Conservation (phyloP, 2,113 vertebrate genomes). For the Heloderma charlesbogerti region DNA sequence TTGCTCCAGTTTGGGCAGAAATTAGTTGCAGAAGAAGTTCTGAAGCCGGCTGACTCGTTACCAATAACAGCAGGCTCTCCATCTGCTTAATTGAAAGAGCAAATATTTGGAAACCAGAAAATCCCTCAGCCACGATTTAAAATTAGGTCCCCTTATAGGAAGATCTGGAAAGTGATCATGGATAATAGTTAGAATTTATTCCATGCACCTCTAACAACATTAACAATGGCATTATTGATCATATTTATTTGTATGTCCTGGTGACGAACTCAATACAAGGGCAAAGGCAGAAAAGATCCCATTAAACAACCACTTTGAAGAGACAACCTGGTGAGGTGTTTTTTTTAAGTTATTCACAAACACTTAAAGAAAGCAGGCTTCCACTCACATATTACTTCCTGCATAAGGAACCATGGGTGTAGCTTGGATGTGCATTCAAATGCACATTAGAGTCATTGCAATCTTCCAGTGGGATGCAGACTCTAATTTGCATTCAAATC, state of each 20-base stretch:
- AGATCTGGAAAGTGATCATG: conserved; percentile 73
- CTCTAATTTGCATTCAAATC: background rate
- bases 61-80: conserved; percentile 77
- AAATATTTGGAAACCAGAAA: conserved; percentile 78
- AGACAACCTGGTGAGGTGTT: conserved; percentile 61
- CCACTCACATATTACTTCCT: background rate
- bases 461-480: background rate
- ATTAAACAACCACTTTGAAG: conserved; percentile 66
- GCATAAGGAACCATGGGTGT: conserved; percentile 15
- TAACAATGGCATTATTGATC: conserved; percentile 70
- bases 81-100: conserved; percentile 82
- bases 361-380: conserved; percentile 29
- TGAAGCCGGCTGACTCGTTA: conserved; percentile 71
- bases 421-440: background rate
- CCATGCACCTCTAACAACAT: conserved; percentile 75
- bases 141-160: conserved; percentile 70
- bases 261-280: conserved; percentile 60
- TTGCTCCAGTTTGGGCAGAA: conserved; percentile 67
- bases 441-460: too few species aligned
- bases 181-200: conserved; percentile 74
- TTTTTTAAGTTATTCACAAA: conserved; percentile 57
- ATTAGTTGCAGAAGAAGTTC: conserved; percentile 76
- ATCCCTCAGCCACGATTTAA: conserved; percentile 60
- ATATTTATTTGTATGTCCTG: conserved; percentile 64
- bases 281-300: conserved; percentile 66